Evolutionary conservation across 1,140 invertebrate species (phyloP).

Genomic region (Habropoda laboriosa): DNA sequence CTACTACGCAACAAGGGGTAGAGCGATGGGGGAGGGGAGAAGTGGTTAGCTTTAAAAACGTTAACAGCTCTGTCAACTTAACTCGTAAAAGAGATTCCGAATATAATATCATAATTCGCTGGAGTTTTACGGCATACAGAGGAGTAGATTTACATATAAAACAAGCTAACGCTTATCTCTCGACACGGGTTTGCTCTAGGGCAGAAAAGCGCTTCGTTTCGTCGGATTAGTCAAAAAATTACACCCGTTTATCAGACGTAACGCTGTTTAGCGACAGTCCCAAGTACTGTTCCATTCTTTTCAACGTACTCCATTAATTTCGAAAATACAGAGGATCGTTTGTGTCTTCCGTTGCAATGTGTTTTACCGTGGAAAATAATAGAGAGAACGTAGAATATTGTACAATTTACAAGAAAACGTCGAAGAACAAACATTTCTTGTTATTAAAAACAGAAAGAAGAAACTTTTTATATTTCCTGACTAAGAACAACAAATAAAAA

Average conservation of each 20-base stretch:
- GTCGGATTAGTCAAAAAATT: conserved; percentile 31
- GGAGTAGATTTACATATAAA: conserved; percentile 27
- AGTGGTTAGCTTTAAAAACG: conserved; percentile 11
- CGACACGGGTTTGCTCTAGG: background rate
- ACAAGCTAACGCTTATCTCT: conserved; percentile 28
- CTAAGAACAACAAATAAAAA: too few relatives aligned
- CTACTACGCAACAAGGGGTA: background rate
- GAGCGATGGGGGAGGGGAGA: background rate
- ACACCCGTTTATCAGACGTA: conserved; percentile 30
- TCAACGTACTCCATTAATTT: conserved; percentile 1
- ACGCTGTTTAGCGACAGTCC: background rate
- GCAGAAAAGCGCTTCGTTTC: background rate
- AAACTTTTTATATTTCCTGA: too few relatives aligned
- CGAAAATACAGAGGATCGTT: background rate
- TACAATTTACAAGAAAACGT: too few relatives aligned
- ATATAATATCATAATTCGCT: conserved; percentile 29
- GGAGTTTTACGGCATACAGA: conserved; percentile 8
- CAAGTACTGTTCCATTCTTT: background rate
- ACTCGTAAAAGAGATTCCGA: background rate
- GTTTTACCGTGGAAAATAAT: too few relatives aligned
- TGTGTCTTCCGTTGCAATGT: background rate
- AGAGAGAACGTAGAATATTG: too few relatives aligned
- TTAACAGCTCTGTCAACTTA: conserved; percentile 7
- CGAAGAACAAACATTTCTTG: too few relatives aligned
- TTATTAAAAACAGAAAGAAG: too few relatives aligned